A percentile compares a stretch with the other conserved stretches of the same genome.
phyloP scores from a whole-genome alignment of 2,797 vertebrate species.

The Limosa lapponica region DNA sequence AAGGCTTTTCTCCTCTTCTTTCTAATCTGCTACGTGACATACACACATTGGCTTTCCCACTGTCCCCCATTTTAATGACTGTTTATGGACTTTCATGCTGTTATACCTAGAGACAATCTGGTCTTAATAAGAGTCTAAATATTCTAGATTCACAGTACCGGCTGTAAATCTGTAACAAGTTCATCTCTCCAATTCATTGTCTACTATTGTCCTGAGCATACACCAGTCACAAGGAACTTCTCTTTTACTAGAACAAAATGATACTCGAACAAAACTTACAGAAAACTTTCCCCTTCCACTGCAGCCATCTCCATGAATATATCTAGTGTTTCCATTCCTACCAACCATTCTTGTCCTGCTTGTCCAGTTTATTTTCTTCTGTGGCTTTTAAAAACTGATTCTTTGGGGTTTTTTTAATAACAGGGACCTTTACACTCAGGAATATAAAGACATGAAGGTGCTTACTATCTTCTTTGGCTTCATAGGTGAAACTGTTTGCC shows the following conservation, averaged over 20 bases:
- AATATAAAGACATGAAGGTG: background rate
- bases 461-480: background rate
- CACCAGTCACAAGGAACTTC: background rate
- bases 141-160: background rate
- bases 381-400: background rate
- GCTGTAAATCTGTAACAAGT: background rate
- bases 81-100: background rate
- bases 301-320: background rate
- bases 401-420: background rate
- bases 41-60: background rate
- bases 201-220: background rate
- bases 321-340: background rate
- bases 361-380: background rate
- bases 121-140: background rate
- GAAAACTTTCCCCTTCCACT: background rate
- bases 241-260: background rate
- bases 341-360: background rate
- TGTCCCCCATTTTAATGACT: background rate
- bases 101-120: background rate
- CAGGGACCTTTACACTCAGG: background rate
- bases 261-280: background rate
- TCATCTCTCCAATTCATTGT: background rate
- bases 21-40: background rate
- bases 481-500: background rate
- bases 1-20: background rate